phyloP scores from a whole-genome alignment of 1,140 invertebrate species.

The Temnothorax longispinosus region DNA sequence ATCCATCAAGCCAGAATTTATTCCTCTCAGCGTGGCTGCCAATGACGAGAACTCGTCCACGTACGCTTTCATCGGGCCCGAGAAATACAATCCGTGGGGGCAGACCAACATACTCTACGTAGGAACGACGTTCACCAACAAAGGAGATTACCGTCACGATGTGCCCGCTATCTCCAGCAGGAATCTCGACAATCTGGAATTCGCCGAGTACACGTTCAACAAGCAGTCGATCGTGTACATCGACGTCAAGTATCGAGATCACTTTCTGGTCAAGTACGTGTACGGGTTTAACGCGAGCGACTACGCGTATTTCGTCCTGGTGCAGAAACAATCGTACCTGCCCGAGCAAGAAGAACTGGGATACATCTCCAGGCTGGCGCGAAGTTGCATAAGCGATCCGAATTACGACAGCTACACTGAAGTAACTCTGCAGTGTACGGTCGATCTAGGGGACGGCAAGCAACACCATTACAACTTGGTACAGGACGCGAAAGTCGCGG shows the following conservation, averaged over 20 bases:
- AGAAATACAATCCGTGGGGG: slow-evolving; percentile 92
- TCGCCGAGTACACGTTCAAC: slow-evolving; percentile 94
- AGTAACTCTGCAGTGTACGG: slow-evolving; percentile 94
- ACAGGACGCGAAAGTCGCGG: slow-evolving; percentile 95
- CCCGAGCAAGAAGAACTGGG: slow-evolving; percentile 95
- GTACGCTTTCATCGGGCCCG: slow-evolving; percentile 97
- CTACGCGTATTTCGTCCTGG: slow-evolving; percentile 97
- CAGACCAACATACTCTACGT: slow-evolving; percentile 95
- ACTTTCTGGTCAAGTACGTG: slow-evolving; percentile 97
- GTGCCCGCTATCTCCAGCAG: slow-evolving; percentile 97
- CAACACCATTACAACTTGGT: slow-evolving; percentile 93
- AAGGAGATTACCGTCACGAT: slow-evolving; percentile 96
- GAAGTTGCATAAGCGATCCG: slow-evolving; percentile 97
- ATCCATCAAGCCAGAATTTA: slow-evolving; percentile 90
- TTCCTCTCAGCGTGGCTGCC: slow-evolving; percentile 93
- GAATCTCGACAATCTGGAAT: slow-evolving; percentile 91
- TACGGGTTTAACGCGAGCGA: slow-evolving; percentile 98
- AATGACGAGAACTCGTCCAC: slow-evolving; percentile 97
- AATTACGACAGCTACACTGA: slow-evolving; percentile 98
- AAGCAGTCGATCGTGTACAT: slow-evolving; percentile 95
- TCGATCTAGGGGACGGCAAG: slow-evolving; percentile 83
- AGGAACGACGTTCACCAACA: slow-evolving; percentile 96
- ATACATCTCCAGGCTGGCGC: slow-evolving; percentile 95
- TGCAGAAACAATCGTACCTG: slow-evolving; percentile 96
- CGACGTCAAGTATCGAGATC: slow-evolving; percentile 97